phyloP scores from a whole-genome alignment of 2,888 invertebrate genomes.

The Zeuzera pyrina region DNA sequence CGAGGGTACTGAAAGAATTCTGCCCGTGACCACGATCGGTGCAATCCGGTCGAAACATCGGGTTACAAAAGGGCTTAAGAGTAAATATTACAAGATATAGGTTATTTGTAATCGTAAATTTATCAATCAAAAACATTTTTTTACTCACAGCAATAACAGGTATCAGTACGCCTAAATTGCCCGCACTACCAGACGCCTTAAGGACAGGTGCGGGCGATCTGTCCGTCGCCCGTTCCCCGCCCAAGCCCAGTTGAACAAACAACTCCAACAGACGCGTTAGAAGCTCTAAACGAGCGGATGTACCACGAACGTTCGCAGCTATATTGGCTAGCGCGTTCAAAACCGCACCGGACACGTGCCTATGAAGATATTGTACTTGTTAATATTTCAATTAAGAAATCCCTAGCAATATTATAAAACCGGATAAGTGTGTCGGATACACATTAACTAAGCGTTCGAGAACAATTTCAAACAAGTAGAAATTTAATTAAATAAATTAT shows the following conservation, averaged over 20 bases:
- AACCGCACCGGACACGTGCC: slow-evolving; percentile 94
- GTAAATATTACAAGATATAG: no score
- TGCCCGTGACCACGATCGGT: no score
- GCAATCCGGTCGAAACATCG: no score
- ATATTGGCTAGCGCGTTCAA: slow-evolving; percentile 97
- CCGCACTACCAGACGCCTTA: slow-evolving; percentile 95
- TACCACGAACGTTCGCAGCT: slow-evolving; percentile 93
- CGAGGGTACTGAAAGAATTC: no score
- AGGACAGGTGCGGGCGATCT: slow-evolving; percentile 82
- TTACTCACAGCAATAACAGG: slow-evolving; percentile 92
- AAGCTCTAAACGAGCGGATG: slow-evolving; percentile 86
- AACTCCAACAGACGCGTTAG: slow-evolving; percentile 92
- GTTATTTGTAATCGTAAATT: no score
- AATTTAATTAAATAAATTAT: no score
- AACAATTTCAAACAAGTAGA: no score
- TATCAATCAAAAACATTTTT: no score
- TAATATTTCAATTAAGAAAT: neutral
- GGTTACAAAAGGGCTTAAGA: no score
- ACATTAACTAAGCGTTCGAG: no score
- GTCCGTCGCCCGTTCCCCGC: slow-evolving; percentile 96
- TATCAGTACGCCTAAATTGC: slow-evolving; percentile 97
- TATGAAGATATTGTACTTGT: slow-evolving; percentile 19
- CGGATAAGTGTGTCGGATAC: no score
- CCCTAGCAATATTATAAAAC: no score
- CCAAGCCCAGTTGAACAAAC: slow-evolving; percentile 97